phyloP scores from a whole-genome alignment of 2,113 vertebrate species.

The Scartelaos histophorus region DNA sequence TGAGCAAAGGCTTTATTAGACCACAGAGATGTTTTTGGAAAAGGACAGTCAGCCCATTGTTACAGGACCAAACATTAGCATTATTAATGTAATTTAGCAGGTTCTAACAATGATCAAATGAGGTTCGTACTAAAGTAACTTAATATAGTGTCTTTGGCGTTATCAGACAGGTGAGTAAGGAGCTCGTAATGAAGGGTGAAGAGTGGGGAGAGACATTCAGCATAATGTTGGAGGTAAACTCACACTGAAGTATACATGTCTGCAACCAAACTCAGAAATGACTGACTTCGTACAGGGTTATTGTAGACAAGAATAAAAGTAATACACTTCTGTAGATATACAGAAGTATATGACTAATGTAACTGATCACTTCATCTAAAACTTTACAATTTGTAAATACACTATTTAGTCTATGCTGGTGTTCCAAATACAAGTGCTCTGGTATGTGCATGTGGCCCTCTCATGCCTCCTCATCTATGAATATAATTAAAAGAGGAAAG shows the following conservation, averaged over 20 bases:
- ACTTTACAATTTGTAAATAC: neutral
- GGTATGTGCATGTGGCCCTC: conserved; percentile 21
- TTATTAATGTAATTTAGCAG: neutral
- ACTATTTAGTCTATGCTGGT: neutral
- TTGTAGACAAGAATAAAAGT: neutral
- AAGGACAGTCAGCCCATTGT: neutral
- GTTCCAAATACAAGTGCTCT: conserved; percentile 21
- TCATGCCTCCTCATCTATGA: conserved; percentile 18
- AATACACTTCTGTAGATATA: neutral
- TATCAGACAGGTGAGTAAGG: neutral
- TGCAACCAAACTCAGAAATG: too few species aligned
- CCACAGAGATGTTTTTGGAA: neutral
- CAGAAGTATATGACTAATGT: neutral
- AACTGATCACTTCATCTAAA: too few species aligned
- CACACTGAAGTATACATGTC: too few species aligned
- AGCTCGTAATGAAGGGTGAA: too few species aligned
- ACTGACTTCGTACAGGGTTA: too few species aligned
- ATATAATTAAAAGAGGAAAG: conserved; percentile 30
- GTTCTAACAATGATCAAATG: neutral
- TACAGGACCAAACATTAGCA: too few species aligned
- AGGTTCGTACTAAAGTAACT: neutral
- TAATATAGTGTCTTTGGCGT: neutral
- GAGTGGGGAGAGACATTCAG: too few species aligned
- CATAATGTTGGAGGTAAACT: too few species aligned
- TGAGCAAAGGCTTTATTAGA: neutral